Evolutionary conservation across 53 echinoderm and acorn worm species (phyloP).

Genomic region (Hippasteria phrygiana): DNA sequence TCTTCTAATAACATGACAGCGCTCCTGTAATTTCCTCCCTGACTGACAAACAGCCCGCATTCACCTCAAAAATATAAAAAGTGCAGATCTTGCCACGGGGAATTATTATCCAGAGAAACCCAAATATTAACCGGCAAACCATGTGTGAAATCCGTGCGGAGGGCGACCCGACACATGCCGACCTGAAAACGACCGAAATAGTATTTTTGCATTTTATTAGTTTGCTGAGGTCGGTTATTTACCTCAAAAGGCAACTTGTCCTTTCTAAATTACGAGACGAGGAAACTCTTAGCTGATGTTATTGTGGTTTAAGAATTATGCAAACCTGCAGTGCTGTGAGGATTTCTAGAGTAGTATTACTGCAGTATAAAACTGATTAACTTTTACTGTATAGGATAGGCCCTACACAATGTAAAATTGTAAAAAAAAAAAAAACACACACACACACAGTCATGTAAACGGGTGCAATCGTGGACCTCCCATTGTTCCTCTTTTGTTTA

Average conservation of each 20-base stretch:
- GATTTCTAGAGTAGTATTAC: too few relatives aligned
- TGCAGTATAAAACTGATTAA: too few relatives aligned
- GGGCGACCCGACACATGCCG: conserved; percentile 33
- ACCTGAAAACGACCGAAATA: conserved; percentile 34
- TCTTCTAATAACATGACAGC: background rate
- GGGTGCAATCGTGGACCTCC: too few relatives aligned
- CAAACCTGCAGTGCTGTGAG: too few relatives aligned
- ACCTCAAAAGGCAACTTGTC: conserved; percentile 8
- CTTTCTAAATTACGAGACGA: too few relatives aligned
- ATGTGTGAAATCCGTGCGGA: conserved; percentile 26
- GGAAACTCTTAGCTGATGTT: too few relatives aligned
- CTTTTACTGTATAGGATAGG: too few relatives aligned
- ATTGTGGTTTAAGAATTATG: too few relatives aligned
- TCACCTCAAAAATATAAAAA: background rate
- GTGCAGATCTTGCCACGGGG: background rate
- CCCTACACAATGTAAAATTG: too few relatives aligned
- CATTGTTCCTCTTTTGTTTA: too few relatives aligned
- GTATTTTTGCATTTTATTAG: conserved; percentile 1
- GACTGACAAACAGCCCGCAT: conserved; percentile 38
- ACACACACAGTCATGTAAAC: too few relatives aligned
- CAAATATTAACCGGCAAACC: conserved; percentile 23
- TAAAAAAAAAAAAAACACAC: too few relatives aligned
- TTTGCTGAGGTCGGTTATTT: background rate
- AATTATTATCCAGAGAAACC: background rate
- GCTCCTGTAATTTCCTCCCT: conserved; percentile 34